These are phyloP conservation scores for Phocoena phocoena DNA, from an alignment of 2,113 vertebrate genomes.

Conservation along the genomic window DNA sequence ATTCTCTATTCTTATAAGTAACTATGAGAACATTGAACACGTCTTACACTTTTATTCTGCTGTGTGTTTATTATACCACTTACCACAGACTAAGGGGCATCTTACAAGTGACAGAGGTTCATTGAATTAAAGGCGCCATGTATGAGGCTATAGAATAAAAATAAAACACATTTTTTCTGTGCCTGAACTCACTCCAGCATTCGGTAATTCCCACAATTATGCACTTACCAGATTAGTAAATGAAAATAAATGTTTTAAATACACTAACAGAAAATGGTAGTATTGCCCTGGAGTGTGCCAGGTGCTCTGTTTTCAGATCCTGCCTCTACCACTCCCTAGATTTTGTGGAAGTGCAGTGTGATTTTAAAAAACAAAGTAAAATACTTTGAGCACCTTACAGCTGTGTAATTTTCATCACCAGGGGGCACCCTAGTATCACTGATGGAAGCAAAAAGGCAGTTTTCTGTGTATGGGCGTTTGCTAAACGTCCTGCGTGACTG, in stretches of 20 bases:
- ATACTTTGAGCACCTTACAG: neutral
- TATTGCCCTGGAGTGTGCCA: neutral
- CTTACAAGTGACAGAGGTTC: neutral
- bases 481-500: neutral
- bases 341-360: neutral
- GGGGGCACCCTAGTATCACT: neutral
- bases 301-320: neutral
- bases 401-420: neutral
- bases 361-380: neutral
- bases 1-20: neutral
- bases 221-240: neutral
- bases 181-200: neutral
- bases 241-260: neutral
- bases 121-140: neutral
- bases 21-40: neutral
- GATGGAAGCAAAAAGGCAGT: neutral
- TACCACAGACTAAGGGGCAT: neutral
- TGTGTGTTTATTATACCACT: neutral
- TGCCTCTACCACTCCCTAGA: neutral
- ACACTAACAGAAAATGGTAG: neutral
- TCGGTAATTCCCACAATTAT: neutral
- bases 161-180: neutral
- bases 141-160: neutral
- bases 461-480: neutral
- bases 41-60: neutral